phyloP scores from a whole-genome alignment of 2,797 vertebrate species.

The Syngnathus acus region DNA sequence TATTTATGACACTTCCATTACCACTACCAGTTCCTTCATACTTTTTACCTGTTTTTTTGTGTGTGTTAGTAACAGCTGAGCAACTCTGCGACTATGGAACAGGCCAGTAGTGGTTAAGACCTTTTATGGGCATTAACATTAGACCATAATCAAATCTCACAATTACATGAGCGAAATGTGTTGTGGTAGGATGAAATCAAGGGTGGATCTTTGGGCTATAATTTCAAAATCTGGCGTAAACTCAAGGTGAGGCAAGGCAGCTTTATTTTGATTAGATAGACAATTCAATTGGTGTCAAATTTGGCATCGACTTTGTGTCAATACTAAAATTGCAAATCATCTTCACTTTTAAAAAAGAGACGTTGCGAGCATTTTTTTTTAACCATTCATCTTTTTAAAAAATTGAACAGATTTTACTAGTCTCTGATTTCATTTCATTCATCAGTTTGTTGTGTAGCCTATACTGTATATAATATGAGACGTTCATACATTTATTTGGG shows the following conservation, averaged over 20 bases:
- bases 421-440: too few species aligned
- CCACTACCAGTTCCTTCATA: conserved; percentile 21
- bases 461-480: too few species aligned
- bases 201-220: not conserved
- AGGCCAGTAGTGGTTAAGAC: not conserved
- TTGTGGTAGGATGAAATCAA: not conserved
- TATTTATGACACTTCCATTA: conserved; percentile 67
- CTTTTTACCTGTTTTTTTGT: conserved; percentile 1
- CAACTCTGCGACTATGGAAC: conserved; percentile 12
- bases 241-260: not conserved
- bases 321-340: too few species aligned
- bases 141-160: not conserved
- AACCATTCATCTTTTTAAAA: too few species aligned
- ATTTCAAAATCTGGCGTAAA: not conserved
- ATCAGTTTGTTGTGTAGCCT: too few species aligned
- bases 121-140: not conserved
- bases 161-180: not conserved
- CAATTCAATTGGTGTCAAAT: too few species aligned
- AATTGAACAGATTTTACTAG: too few species aligned
- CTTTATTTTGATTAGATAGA: too few species aligned
- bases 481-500: too few species aligned
- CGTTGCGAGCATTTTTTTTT: too few species aligned
- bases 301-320: too few species aligned
- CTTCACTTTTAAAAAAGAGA: too few species aligned
- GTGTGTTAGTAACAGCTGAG: conserved; percentile 38